A percentile compares a stretch with the other conserved stretches of the same genome.
Evolutionary conservation across 2,888 invertebrate genomes (phyloP).

Genomic region (Plusia festucae): DNA sequence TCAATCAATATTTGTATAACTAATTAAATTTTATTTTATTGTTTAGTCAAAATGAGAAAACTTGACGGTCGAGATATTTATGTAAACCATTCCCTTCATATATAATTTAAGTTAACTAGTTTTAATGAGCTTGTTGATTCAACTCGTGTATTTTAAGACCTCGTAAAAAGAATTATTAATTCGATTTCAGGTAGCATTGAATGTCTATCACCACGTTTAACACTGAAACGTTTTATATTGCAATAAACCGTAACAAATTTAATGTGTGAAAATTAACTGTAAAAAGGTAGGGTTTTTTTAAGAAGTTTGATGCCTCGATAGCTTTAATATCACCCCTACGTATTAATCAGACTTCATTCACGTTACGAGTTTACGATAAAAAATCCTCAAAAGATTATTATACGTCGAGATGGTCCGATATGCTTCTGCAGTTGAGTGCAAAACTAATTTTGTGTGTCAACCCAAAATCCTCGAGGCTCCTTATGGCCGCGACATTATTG

Average conservation of each 20-base stretch:
- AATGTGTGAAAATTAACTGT: too few relatives aligned
- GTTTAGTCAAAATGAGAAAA: conserved; percentile 36
- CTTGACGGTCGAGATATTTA: conserved; percentile 44
- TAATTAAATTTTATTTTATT: conserved; percentile 58
- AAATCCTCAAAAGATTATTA: conserved; percentile 38
- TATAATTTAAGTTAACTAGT: conserved; percentile 51
- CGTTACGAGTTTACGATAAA: conserved; percentile 36
- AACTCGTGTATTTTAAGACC: conserved; percentile 26
- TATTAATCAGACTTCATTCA: conserved; percentile 42
- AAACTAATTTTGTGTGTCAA: conserved; percentile 63
- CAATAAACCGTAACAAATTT: too few relatives aligned
- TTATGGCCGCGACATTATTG: conserved; percentile 62
- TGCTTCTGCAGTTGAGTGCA: conserved; percentile 59
- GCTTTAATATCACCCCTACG: conserved; percentile 11
- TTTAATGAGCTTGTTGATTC: conserved; percentile 38
- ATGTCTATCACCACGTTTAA: neutral
- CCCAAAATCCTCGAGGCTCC: conserved; percentile 47
- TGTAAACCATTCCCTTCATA: conserved; percentile 45
- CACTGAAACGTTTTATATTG: conserved; percentile 16
- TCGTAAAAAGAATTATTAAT: conserved; percentile 3
- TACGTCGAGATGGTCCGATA: conserved; percentile 47
- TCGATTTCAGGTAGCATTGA: conserved; percentile 7
- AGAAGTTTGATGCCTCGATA: conserved; percentile 9
- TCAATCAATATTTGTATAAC: conserved; percentile 40
- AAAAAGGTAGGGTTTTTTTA: neutral